Evolutionary conservation across 30 jellyfish, hydroid and myxozoan species (phyloP).

Genomic region (Pelagia noctiluca): DNA sequence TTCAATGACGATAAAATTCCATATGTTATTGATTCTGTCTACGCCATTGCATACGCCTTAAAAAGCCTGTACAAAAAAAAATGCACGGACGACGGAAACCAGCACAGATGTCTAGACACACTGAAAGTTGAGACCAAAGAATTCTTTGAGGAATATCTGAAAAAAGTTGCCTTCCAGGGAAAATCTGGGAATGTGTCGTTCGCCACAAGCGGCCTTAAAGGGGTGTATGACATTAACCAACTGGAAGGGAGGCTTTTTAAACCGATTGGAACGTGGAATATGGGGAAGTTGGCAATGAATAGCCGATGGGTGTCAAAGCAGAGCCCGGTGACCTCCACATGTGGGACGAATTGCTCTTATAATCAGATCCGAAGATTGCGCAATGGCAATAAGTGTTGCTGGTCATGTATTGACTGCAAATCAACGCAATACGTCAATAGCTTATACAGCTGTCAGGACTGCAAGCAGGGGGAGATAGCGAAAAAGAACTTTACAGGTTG

Average conservation of each 20-base stretch:
- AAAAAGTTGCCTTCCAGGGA: slow-evolving; percentile 69
- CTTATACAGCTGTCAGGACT: slow-evolving; percentile 45
- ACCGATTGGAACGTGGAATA: slow-evolving; percentile 78
- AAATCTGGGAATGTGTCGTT: slow-evolving; percentile 73
- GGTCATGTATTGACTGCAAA: slow-evolving; percentile 80
- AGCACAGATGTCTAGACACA: slow-evolving; percentile 22
- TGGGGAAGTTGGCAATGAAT: slow-evolving; percentile 50
- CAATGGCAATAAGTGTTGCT: slow-evolving; percentile 67
- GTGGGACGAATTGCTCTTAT: slow-evolving; percentile 69
- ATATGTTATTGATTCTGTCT: slow-evolving; percentile 86
- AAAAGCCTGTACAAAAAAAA: slow-evolving; percentile 38
- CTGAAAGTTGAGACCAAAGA: slow-evolving; percentile 41
- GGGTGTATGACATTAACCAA: slow-evolving; percentile 68
- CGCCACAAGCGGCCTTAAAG: slow-evolving; percentile 47
- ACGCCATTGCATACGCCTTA: slow-evolving; percentile 85
- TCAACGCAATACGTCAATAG: slow-evolving; percentile 60
- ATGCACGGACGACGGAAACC: slow-evolving; percentile 24
- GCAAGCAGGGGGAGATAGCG: slow-evolving; percentile 48
- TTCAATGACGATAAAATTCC: slow-evolving; percentile 81
- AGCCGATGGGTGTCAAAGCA: slow-evolving; percentile 12
- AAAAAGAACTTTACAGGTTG: slow-evolving; percentile 54
- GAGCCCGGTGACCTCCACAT: slow-evolving; percentile 32
- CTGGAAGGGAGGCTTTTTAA: slow-evolving; percentile 41
- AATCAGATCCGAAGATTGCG: slow-evolving; percentile 40
- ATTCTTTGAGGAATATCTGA: slow-evolving; percentile 52